phyloP scores from a whole-genome alignment of 2,113 vertebrate genomes.

The Anoura caudifer region DNA sequence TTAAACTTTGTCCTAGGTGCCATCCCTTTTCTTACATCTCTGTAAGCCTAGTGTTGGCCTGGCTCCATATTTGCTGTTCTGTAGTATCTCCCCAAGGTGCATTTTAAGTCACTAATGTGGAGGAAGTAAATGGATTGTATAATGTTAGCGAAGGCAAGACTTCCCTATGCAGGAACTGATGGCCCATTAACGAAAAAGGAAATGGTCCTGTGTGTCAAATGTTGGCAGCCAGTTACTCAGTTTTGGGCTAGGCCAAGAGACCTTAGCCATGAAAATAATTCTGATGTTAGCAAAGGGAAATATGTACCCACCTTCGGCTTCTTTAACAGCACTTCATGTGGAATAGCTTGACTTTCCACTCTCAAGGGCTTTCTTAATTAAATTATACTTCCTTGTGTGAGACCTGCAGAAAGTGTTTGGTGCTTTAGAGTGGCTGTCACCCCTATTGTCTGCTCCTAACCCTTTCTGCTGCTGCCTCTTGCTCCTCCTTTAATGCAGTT shows the following conservation, averaged over 20 bases:
- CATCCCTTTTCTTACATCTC: slow-evolving; percentile 25
- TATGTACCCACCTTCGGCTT: background rate
- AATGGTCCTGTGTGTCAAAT: slow-evolving; percentile 60
- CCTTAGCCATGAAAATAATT: slow-evolving; percentile 49
- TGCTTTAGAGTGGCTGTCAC: background rate
- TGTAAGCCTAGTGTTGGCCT: slow-evolving; percentile 42
- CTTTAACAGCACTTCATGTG: slow-evolving; percentile 38
- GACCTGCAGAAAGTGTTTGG: background rate
- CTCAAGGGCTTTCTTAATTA: slow-evolving; percentile 31
- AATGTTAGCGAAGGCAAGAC: slow-evolving; percentile 60
- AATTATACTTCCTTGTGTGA: background rate
- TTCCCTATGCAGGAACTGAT: slow-evolving; percentile 58
- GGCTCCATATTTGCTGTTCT: slow-evolving; percentile 58
- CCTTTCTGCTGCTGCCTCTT: background rate
- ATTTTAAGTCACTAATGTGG: slow-evolving; percentile 69
- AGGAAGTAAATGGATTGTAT: slow-evolving; percentile 70
- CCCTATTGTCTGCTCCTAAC: background rate
- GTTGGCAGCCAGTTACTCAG: slow-evolving; percentile 56
- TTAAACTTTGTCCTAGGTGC: slow-evolving; percentile 3
- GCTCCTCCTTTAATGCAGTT: background rate
- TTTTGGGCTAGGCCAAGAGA: slow-evolving; percentile 46
- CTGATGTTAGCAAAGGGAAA: slow-evolving; percentile 47
- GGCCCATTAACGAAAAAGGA: slow-evolving; percentile 61
- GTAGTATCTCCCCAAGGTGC: slow-evolving; percentile 63
- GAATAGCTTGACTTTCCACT: background rate